Base-by-base conservation (phyloP, 1,140 invertebrate species). In the Akabosia matsudoensis region DNA sequence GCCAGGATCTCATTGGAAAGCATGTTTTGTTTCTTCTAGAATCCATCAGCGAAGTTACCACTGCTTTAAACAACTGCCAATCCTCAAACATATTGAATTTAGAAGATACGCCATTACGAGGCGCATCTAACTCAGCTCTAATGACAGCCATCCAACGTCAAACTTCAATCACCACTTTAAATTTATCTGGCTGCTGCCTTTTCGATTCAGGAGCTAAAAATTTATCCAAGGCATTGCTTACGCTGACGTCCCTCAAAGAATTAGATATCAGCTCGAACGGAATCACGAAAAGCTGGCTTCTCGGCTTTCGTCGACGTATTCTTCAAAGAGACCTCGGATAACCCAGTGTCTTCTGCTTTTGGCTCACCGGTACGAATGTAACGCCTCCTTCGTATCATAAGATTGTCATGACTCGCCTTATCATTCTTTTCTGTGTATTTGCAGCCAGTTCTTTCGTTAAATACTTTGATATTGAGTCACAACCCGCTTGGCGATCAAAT, bases 201-300 rank as follows among this genome's bases (percentile, higher is more conserved):
- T 74, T 54, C 33, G 80, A 81, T 45, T n/a, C n/a, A n/a, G n/a
- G n/a, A n/a, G n/a, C n/a, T n/a, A n/a, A 16, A 74, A 45, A 76
- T 31, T 61, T 81, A 13, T 33, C 67, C n/a, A 64, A 31, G 10
- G 34, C 76, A 1, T 4, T 81, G 0, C 70, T 52, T 1, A 78
- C 80, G 13, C 56, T 81, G 13, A 54, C 78, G 16, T 56, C 61
- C 1, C 33, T 81, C 7, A 28, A 16, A 13, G 76, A 56, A 3
- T 71, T 81, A 0, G 64, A 81, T 51, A 24, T 81, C 1, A 77
- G 76, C 45, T 77, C 33, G 18, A 81, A 81, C 72, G 80, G 78
- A 54, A 75, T 81, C 4, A 78, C 77, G 0, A 7, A n/a, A 28
- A 52, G 18, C 33, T 14, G 78, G 77, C 1, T 45, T 81, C 7